Evolutionary conservation across 2,797 vertebrate genomes (phyloP), one percentile per base, ranked within the genome.

Genomic region (Danio kyathit): DNA sequence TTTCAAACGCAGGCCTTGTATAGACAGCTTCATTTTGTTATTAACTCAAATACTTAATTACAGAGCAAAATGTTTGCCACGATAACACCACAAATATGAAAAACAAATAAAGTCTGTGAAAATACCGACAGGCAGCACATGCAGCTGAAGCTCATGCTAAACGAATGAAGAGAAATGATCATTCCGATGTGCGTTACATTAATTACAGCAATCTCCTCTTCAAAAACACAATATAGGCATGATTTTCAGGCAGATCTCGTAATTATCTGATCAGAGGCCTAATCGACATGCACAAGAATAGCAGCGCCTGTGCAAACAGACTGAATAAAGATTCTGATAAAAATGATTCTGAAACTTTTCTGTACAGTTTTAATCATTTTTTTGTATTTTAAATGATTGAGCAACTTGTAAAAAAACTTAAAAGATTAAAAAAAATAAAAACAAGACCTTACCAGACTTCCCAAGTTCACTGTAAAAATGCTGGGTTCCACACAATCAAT

Each of bases 191-290:
- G 10, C 6, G 1, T 61, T 61, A 61, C 82, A 87, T 87, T 87
- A 86, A 86, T 84, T 87, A 41, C 85, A 17, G 88, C 89, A 93
- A 93, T 92, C 91, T 92, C 91, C n/a, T 90, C 85, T 86, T 91
- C 86, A 87, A 82, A 88, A 89, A 85, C 84, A 92, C 90, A 92
- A 92, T 90, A 88, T 88, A 83, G 85, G 85, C 87, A 87, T 93
- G 90, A 93, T 94, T 92, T 77, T 92, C 91, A 90, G 88, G 87
- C 74, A 91, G 90, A 91, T 88, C 89, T 86, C 83, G 83, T 88
- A 91, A 92, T 92, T 92, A 92, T 89, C 86, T 49, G 78, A 84
- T 83, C 69, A 82, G 69, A 66, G 84, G 63, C 78, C n/a, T 75
- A 63, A 88, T 85, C 80, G 80, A 14, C 65, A 78, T 1, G 9